Base-by-base conservation (phyloP, 1,140 invertebrate genomes). In the Cryptotermes secundus region DNA sequence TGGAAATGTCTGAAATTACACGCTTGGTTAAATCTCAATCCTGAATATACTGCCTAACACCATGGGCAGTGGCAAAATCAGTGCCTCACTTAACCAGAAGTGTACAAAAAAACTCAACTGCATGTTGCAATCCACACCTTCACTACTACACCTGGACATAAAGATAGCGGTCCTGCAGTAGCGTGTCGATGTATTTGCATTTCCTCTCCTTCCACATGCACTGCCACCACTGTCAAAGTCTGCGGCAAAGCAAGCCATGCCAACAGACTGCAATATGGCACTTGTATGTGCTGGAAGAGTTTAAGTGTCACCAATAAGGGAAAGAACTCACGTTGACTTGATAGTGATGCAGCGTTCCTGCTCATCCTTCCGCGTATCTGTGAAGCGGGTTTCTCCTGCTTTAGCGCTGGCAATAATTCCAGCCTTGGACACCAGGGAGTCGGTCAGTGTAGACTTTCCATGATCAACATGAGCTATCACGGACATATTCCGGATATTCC, bases 401-500 rank as follows among this genome's bases (percentile, higher is more conserved):
- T 99, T 99, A 59, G 98, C 96, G 87, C 96, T 96, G 87, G 99
- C 98, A 91, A 99, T 99, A 90, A 99, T 99, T 93, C 99, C 99
- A 89, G 99, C 99, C 92, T 99, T 99, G 84, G 98, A 99, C 80
- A 99, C 98, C 87, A 99, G 93, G 83, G 99, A 99, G 92, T 99
- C 99, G 80, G 99, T 99, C 90, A 99, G 90, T 82, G 99, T 99
- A 87, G 99, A 99, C 91, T 99, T 99, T 89, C 99, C 99, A 91
- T 99, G 99, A 93, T 99, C 99, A 85, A 99, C 99, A 92, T 99
- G 99, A 88, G 99, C 99, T 91, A 99, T 99, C 91, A 99, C 99
- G 90, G 99, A 99, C 99, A 99, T 99, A 92, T 99, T 99, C 90
- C 99, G 95, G 91, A 99, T 99, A 89, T 99, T 99, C 92, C 93